Base-by-base conservation (phyloP, 2,797 vertebrate species). In the Lepilemur septentrionalis region DNA sequence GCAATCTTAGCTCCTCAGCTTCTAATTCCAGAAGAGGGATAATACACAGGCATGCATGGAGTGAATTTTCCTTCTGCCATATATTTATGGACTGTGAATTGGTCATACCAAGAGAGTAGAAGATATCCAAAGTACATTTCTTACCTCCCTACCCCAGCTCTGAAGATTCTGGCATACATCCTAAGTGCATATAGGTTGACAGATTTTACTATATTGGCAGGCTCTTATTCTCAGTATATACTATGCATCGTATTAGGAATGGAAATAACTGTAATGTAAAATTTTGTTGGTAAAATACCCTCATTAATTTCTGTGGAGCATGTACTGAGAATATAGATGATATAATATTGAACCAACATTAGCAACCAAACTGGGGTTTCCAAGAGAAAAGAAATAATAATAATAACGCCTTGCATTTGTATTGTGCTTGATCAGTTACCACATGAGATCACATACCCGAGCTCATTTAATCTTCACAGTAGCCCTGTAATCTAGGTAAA, bases 371-470 rank as follows among this genome's bases (percentile, higher is more conserved):
- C 23, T 59, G 43, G 55, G 7, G 1, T 89, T 93, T 75, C n/a
- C 67, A 57, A 81, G 59, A 89, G 38, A 91, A 95, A 93, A 91
- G 35, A 80, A 89, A 76, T 75, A 82, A 91, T 48, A 89, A 75
- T 67, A 88, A 61, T 48, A 59, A 59, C 28, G 38, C 14, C 41
- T 91, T 63, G 20, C 32, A 75, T 92, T 85, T 89, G 38, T 84
- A 38, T 93, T 89, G 55, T 18, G 23, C 41, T 92, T 87, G 57
- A 87, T 75, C 73, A 67, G 80, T 81, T 89, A 41, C 46, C 30
- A 88, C 38, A 50, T 23, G 30, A 7, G 50, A 38, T 80, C 30
- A 75, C n/a, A 48, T 52, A 59, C 7, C 79, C 72, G 61, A 96
- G 70, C 15, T 94, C 59, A 43, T 75, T 86, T 73, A 67, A 84